Percentiles rank a stretch among this genome's conserved stretches.
Evolutionary conservation across 1,140 invertebrate species (phyloP).

Genomic region (Delia radicum): DNA sequence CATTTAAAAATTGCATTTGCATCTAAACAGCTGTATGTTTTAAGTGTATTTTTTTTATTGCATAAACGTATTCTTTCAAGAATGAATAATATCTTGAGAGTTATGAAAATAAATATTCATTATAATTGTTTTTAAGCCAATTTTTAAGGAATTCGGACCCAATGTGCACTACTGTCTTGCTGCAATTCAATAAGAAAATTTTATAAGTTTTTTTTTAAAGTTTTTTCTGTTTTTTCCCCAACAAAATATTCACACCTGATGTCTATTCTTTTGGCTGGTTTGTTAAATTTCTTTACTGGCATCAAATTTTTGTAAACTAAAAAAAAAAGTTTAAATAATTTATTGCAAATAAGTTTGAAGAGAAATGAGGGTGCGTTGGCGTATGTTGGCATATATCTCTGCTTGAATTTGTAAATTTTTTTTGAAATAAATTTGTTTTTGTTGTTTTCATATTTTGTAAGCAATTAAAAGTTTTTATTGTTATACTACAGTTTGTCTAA

Average conservation of each 20-base stretch:
- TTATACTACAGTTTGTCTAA: conserved; percentile 12
- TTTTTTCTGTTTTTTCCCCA: not conserved
- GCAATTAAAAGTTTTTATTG: conserved; percentile 15
- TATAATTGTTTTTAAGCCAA: too few species aligned
- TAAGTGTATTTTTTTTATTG: too few species aligned
- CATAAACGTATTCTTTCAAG: too few species aligned
- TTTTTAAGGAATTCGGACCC: too few species aligned
- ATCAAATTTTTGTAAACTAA: not conserved
- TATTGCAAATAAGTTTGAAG: not conserved
- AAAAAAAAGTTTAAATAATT: not conserved
- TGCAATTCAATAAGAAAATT: not conserved
- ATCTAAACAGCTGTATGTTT: too few species aligned
- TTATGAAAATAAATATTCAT: too few species aligned
- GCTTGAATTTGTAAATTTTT: not conserved
- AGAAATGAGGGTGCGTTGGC: too few species aligned
- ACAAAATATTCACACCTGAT: not conserved
- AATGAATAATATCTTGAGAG: too few species aligned
- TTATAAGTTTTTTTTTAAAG: not conserved
- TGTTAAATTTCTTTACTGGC: too few species aligned
- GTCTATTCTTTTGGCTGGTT: too few species aligned
- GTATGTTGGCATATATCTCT: not conserved
- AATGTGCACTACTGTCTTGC: too few species aligned
- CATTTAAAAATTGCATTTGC: too few species aligned
- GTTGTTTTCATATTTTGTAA: conserved; percentile 5
- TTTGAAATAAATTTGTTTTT: not conserved